Base-by-base conservation (phyloP, 2,797 vertebrate species). In the Gastrophryne carolinensis region DNA sequence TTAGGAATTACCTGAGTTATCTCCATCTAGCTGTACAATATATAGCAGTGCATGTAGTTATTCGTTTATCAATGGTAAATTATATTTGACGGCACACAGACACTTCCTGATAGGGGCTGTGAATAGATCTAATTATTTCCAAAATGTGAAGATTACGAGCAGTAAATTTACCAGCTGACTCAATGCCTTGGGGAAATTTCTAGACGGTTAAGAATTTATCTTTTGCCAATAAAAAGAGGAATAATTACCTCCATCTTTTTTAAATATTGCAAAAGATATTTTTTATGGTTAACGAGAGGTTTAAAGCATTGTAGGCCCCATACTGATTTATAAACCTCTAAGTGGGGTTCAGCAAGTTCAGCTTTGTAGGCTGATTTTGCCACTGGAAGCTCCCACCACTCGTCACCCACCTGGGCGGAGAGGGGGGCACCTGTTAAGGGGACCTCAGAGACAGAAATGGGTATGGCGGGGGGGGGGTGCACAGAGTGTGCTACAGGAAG, bases 111-210 rank as follows among this genome's bases (percentile, higher is more conserved):
- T 62, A 47, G 19, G 50, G 56, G 6, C 41, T 44, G 27, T 72
- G 69, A 62, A 52, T 37, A 72, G 61, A 62, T 62, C 15, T 52
- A 61, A 61, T 72, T 62, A 52, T 61, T 62, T 32, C 23, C 10
- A 30, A 68, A 53, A 72, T 17, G 57, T 57, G 57, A 53, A 29
- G 53, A 61, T 72, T 52, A 62, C 41, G 23, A 72, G 37, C 4
- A 10, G 32, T 21, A 24, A 44, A 7, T 58, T 52, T 72, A 52
- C 29, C 57, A 52, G 69, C 56, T 53, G 57, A 62, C 47, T 50
- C 41, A 21, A n/a, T 72, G 57, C 57, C 57, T 52, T 37, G 15
- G 27, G 19, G 54, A 41, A 19, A 37, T 39, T 72, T 72, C 21
- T 52, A 62, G 5, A 23, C 10, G 35, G 13, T 19, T 27, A n/a